Percentiles rank a stretch among this genome's conserved stretches.
Conservation (phyloP, 2,797 vertebrate species). For the Sebastes goodei region DNA sequence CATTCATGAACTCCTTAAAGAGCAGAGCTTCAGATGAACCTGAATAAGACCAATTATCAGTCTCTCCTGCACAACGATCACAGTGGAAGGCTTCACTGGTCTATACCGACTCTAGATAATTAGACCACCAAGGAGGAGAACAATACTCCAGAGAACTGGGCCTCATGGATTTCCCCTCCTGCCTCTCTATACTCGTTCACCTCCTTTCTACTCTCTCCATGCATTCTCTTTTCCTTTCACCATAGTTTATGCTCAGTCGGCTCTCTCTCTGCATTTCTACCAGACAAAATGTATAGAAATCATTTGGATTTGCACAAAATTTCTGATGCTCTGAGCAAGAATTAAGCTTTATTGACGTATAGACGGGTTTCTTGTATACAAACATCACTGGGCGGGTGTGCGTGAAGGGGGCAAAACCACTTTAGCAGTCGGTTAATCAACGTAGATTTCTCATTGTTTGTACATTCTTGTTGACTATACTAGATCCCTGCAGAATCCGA, state of each 20-base stretch:
- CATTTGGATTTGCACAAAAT: neutral
- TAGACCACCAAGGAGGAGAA: slow-evolving; percentile 53
- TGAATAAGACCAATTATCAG: slow-evolving; percentile 31
- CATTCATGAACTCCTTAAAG: slow-evolving; percentile 2
- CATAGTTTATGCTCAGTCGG: neutral
- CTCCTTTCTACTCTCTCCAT: neutral
- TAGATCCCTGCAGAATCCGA: too few species aligned
- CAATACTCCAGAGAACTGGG: neutral
- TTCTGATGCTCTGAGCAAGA: neutral
- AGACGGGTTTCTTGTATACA: too few species aligned
- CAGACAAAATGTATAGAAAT: neutral
- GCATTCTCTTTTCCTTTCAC: neutral
- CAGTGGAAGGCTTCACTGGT: neutral
- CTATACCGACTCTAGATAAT: slow-evolving; percentile 28
- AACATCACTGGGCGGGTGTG: too few species aligned
- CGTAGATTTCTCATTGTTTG: too few species aligned
- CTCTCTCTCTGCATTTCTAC: neutral
- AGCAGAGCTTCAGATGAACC: slow-evolving; percentile 11
- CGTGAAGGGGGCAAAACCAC: too few species aligned
- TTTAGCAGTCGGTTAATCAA: too few species aligned
- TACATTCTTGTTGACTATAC: too few species aligned
- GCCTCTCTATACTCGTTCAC: neutral
- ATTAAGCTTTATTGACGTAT: neutral
- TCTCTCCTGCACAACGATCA: slow-evolving; percentile 3
- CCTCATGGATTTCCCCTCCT: neutral